phyloP scores from a whole-genome alignment of 37 sponge, comb jelly and placozoan species.

The Spongia lamella region DNA sequence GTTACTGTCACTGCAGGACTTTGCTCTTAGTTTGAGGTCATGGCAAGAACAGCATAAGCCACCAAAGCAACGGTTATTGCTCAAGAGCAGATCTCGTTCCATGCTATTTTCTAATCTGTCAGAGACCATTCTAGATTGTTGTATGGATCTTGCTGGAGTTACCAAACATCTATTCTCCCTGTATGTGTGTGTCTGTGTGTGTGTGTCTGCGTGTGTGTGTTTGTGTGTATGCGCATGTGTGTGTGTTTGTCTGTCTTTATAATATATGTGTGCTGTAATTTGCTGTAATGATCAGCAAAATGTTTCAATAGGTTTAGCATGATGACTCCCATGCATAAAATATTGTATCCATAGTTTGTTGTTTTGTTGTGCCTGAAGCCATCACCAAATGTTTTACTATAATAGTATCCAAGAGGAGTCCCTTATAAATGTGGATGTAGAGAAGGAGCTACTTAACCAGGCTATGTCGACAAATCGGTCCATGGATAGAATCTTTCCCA shows the following conservation, averaged over 20 bases:
- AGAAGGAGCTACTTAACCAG: constrained; percentile 28
- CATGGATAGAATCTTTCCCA: constrained; percentile 53
- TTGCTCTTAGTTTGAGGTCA: constrained; percentile 60
- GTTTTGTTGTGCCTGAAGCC: not conserved
- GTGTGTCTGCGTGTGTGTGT: not conserved
- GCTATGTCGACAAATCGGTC: constrained; percentile 12
- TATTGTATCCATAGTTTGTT: not conserved
- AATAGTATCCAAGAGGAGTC: constrained; percentile 57
- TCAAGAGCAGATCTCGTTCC: not conserved
- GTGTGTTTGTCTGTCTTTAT: not conserved
- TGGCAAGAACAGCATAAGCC: constrained; percentile 51
- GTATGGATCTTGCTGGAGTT: not conserved
- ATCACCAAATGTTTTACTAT: not conserved
- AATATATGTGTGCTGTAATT: too few relatives aligned
- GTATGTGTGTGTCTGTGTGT: not conserved
- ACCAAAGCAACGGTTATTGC: not conserved
- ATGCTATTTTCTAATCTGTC: not conserved
- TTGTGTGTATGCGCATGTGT: not conserved
- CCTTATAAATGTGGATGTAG: constrained; percentile 25
- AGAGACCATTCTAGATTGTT: not conserved
- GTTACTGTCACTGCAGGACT: constrained; percentile 60
- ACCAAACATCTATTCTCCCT: not conserved
- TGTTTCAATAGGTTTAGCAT: too few relatives aligned
- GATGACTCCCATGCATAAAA: not conserved
- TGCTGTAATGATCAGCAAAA: too few relatives aligned